Evolutionary conservation across 2,113 vertebrate genomes (phyloP).

Genomic region (Acrocephalus arundinaceus): DNA sequence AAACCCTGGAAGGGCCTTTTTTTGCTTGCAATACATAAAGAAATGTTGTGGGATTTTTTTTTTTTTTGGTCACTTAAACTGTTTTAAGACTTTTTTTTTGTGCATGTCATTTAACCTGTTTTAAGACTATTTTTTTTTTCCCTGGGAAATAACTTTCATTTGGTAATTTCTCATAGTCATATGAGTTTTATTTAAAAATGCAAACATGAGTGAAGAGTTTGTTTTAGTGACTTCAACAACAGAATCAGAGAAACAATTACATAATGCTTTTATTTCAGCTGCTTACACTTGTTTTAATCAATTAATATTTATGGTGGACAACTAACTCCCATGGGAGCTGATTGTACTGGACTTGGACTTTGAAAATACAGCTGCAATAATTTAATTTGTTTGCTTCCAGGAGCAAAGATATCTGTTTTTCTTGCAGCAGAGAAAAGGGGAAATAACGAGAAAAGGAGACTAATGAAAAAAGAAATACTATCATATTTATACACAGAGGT

Average conservation of each 20-base stretch:
- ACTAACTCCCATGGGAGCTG: not conserved
- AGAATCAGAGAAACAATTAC: not conserved
- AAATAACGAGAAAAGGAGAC: not conserved
- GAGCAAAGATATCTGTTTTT: not conserved
- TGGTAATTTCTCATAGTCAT: not conserved
- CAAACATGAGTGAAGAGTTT: not conserved
- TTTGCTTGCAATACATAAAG: not conserved
- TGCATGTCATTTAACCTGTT: not conserved
- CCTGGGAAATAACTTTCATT: not conserved
- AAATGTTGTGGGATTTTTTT: not conserved
- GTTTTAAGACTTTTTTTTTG: not conserved
- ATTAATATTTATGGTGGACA: not conserved
- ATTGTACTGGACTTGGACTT: not conserved
- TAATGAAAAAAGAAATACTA: not conserved
- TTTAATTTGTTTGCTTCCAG: not conserved
- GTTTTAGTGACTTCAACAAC: not conserved
- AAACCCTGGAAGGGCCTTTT: not conserved
- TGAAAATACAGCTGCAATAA: not conserved
- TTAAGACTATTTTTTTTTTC: not conserved
- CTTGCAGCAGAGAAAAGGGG: not conserved
- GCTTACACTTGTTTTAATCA: not conserved
- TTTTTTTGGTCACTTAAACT: not conserved
- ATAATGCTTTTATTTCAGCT: not conserved
- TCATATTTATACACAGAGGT: not conserved
- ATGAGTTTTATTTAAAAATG: not conserved